Conservation (phyloP, 1,140 invertebrate genomes). For the Pogonus chalceus region DNA sequence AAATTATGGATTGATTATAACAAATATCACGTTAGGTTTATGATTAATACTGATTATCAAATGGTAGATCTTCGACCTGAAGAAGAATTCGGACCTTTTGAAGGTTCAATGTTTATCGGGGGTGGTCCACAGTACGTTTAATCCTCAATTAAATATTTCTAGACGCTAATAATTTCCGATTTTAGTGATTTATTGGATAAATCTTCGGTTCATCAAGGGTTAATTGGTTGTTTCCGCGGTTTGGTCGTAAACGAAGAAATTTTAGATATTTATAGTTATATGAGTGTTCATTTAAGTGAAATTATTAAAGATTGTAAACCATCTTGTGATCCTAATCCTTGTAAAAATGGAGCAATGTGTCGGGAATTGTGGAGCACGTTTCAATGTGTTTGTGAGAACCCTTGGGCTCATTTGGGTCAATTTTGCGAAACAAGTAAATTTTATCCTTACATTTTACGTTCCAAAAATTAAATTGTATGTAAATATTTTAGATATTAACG, state of each 20-base stretch:
- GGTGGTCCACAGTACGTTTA: slow-evolving; percentile 72
- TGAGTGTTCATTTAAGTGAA: slow-evolving; percentile 82
- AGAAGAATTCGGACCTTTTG: slow-evolving; percentile 83
- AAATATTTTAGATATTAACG: slow-evolving; percentile 70
- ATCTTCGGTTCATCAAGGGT: slow-evolving; percentile 70
- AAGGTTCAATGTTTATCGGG: slow-evolving; percentile 86
- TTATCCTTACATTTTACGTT: too few relatives aligned
- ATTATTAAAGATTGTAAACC: slow-evolving; percentile 89
- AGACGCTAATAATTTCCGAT: slow-evolving; percentile 14
- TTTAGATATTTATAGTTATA: slow-evolving; percentile 82
- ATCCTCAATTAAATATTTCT: not conserved
- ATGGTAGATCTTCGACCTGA: slow-evolving; percentile 77
- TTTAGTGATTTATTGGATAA: slow-evolving; percentile 67
- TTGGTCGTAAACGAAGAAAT: slow-evolving; percentile 85
- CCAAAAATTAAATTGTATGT: slow-evolving; percentile 7
- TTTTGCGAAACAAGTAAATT: slow-evolving; percentile 82
- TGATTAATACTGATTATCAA: slow-evolving; percentile 79
- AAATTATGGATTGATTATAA: slow-evolving; percentile 92
- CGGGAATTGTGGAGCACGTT: slow-evolving; percentile 88
- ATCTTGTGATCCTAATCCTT: slow-evolving; percentile 87
- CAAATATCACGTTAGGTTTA: slow-evolving; percentile 86
- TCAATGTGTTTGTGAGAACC: slow-evolving; percentile 80
- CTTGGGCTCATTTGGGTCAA: slow-evolving; percentile 78
- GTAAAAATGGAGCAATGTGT: slow-evolving; percentile 81
- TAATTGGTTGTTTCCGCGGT: slow-evolving; percentile 88